Base-by-base conservation (phyloP, 2,888 invertebrate species). In the Leuctra nigra region DNA sequence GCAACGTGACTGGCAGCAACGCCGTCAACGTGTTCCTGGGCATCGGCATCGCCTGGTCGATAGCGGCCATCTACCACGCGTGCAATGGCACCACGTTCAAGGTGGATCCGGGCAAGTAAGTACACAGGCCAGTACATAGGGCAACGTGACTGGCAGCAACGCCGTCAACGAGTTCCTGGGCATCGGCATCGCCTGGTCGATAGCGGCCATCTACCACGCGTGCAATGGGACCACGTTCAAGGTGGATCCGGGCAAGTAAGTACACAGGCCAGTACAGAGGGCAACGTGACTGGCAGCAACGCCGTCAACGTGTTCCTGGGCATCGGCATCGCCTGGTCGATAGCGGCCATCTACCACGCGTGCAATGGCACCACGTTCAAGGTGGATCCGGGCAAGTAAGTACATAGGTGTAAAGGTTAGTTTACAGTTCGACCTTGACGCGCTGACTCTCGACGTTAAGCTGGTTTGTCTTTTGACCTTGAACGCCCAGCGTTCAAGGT, bases 1-100 rank as follows among this genome's bases (percentile, higher is more conserved):
- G 91, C 56, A 99, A 99, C 75, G 98, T 99, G 62, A 99, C 98
- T 7, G 98, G 99, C 55, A 97, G 96, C 69, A 99, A 99, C 73
- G 98, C 97, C 55, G 99, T 99, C 64, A 99, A 99, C 75, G 99
- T 99, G 63, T 99, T 98, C 80, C 84, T 99, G 54, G 98, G 98
- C 53, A 97, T 99, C 66, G 99, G 99, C 54, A 88, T 99, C 60
- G 98, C 99, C 59, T 99, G 99, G 99, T 91, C 96, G 36, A 84
- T 98, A 55, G 98, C 98, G 11, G 92, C 98, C 59, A 80, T 96
- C 64, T 91, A 94, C 72, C 96, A 96, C 70, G 83, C 83, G 70
- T 77, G 75, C 58, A 77, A 81, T 62, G 85, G 84, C 48, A 65
- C 70, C 13, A 66, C 69, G 59, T 88, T 86, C 71, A 60, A 71